Conservation (phyloP, 2,888 invertebrate species). For the Drosophila meridiana region DNA sequence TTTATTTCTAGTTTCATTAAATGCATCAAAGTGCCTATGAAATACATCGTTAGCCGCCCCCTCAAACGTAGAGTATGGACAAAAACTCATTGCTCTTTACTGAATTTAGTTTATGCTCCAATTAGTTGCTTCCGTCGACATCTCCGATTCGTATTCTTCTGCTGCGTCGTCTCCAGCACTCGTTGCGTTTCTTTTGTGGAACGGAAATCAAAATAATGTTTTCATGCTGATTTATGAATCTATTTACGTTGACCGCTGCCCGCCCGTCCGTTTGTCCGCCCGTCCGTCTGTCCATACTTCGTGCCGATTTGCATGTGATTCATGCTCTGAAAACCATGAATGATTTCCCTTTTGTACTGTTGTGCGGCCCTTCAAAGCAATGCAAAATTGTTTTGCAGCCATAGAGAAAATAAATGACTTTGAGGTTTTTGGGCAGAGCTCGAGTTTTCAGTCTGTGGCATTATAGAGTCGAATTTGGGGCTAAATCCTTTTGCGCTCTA, state of each 20-base stretch:
- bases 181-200: slow-evolving; percentile 62
- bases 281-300: slow-evolving; percentile 18
- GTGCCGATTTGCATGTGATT: slow-evolving; percentile 78
- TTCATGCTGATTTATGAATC: slow-evolving; percentile 79
- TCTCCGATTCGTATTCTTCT: slow-evolving; percentile 22
- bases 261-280: background rate
- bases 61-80: slow-evolving; percentile 11
- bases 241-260: slow-evolving; percentile 70
- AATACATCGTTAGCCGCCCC: background rate
- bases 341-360: slow-evolving; percentile 66
- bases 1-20: no score
- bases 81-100: slow-evolving; percentile 33
- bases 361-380: slow-evolving; percentile 38
- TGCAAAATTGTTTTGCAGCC: slow-evolving; percentile 53
- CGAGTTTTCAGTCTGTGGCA: slow-evolving; percentile 19
- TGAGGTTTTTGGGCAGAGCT: slow-evolving; percentile 49
- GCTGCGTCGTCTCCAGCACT: slow-evolving; percentile 8
- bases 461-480: slow-evolving; percentile 32
- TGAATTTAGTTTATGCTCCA: slow-evolving; percentile 71
- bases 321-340: slow-evolving; percentile 82
- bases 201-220: slow-evolving; percentile 81
- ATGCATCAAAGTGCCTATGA: background rate
- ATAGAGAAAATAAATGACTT: slow-evolving; percentile 70
- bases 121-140: slow-evolving; percentile 71
- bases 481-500: slow-evolving; percentile 62